phyloP scores from a whole-genome alignment of 2,888 invertebrate genomes.

The Epistrophe eligans region DNA sequence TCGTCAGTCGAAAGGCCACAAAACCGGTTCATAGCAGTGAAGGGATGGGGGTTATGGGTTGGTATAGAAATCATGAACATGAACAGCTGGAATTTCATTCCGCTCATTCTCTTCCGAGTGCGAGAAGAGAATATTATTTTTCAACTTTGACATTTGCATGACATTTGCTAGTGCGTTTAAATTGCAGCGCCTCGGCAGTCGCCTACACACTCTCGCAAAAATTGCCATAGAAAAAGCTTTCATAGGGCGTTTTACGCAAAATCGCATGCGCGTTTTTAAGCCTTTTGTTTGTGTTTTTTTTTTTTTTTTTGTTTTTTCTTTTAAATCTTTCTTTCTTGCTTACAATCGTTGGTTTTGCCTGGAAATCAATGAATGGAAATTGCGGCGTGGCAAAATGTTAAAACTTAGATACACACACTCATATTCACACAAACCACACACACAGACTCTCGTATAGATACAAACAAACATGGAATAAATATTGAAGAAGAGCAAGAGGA shows the following conservation, averaged over 20 bases:
- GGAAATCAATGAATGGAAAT: conserved; percentile 70
- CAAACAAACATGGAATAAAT: conserved; percentile 5
- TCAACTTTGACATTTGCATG: conserved; percentile 74
- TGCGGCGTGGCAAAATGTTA: conserved; percentile 68
- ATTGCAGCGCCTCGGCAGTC: conserved; percentile 30
- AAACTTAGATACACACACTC: conserved; percentile 31
- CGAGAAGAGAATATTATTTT: conserved; percentile 23
- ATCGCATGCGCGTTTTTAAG: conserved; percentile 67
- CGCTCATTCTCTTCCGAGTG: neutral
- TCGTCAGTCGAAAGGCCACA: conserved; percentile 3
- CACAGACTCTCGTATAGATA: neutral
- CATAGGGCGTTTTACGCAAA: conserved; percentile 73
- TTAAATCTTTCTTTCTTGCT: neutral
- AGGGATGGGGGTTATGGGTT: neutral
- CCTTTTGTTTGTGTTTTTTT: conserved; percentile 22
- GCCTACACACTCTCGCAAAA: conserved; percentile 40
- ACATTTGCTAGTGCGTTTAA: conserved; percentile 46
- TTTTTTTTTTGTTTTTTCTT: neutral
- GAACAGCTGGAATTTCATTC: conserved; percentile 58
- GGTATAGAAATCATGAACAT: neutral
- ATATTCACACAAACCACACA: neutral
- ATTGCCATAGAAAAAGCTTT: conserved; percentile 61
- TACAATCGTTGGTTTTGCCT: conserved; percentile 12
- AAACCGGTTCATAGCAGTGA: neutral
- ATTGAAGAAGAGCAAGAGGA: conserved; percentile 18